Conservation (phyloP, 1,140 invertebrate genomes). For the Cyclargus thomasi region DNA sequence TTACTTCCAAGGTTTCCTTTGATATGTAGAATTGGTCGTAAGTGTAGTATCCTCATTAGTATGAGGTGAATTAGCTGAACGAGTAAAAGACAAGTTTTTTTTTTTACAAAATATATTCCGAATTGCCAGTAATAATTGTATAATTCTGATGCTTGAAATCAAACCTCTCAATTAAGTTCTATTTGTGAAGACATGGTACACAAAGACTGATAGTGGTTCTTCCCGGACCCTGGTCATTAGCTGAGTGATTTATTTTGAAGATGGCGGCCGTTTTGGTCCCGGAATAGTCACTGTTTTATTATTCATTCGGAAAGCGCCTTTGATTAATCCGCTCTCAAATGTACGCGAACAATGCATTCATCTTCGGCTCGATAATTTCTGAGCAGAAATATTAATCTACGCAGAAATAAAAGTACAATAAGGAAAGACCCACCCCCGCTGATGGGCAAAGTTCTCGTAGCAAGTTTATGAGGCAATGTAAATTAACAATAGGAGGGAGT, state of each 20-base stretch:
- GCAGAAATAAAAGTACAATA: neutral
- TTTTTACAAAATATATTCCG: neutral
- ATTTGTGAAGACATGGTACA: neutral
- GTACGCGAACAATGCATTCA: neutral
- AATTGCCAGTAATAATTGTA: neutral
- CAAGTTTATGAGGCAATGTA: neutral
- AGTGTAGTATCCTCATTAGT: no score
- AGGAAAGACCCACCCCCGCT: neutral
- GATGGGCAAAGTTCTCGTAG: no score
- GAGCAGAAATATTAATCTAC: neutral
- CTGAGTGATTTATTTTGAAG: constrained; percentile 8
- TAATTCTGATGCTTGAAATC: neutral
- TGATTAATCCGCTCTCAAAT: neutral
- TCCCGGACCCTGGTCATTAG: neutral
- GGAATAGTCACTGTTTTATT: neutral
- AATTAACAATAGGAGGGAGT: neutral
- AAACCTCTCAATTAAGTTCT: neutral
- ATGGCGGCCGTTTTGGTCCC: neutral
- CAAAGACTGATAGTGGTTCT: neutral
- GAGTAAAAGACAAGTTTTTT: neutral
- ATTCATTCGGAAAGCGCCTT: neutral
- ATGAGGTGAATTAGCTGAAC: no score
- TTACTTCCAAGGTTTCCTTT: no score
- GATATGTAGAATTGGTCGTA: no score
- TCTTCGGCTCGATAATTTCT: neutral